Evolutionary conservation across 2,888 invertebrate species (phyloP), one percentile per base, ranked within the genome.

Genomic region (Acrocera orbiculus): DNA sequence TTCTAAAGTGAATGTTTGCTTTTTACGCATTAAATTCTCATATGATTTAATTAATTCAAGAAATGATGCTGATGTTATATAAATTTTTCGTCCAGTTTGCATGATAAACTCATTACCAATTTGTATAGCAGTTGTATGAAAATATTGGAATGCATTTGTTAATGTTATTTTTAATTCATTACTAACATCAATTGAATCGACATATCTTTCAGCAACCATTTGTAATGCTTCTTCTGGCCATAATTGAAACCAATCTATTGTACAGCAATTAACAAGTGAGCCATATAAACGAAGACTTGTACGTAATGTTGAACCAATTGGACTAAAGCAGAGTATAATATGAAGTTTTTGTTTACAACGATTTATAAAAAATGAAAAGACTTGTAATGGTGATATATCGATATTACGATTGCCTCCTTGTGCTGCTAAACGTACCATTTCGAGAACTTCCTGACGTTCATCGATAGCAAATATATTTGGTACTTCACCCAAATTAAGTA

Each of bases 191-290:
- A 81, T 61, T 40, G 78, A 74, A 3, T 65, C 60, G 53, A 85
- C 66, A 51, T 79, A 83, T 52, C 77, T 73, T 27, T 62, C 57
- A 0, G 80, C 80, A n/a, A 81, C 79, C 46, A 86, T 86, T 65
- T 81, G 76, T 16, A 89, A 62, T 1, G 87, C 87, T 1, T 77
- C 70, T 46, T 77, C 73, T 0, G 87, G 86, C 87, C 87, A 89
- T 34, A 77, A 75, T 58, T 79, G 80, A 60, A 85, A 89, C 89
- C 89, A 90, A 58, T 90, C 87, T 44, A 89, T 87, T 3, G 89
- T 87, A 55, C 87, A 89, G 52, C 87, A 87, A 61, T 85, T 90
- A 20, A 89, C 83, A 23, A 90, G 60, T 0, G 87, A 86, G 0
- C 89, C 90, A 61, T 89, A 90, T 54, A 87, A 77, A 2, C 87